These are phyloP conservation scores for Stegodyphus dumicola DNA, from an alignment of 1,140 invertebrate genomes.

Conservation along the genomic window DNA sequence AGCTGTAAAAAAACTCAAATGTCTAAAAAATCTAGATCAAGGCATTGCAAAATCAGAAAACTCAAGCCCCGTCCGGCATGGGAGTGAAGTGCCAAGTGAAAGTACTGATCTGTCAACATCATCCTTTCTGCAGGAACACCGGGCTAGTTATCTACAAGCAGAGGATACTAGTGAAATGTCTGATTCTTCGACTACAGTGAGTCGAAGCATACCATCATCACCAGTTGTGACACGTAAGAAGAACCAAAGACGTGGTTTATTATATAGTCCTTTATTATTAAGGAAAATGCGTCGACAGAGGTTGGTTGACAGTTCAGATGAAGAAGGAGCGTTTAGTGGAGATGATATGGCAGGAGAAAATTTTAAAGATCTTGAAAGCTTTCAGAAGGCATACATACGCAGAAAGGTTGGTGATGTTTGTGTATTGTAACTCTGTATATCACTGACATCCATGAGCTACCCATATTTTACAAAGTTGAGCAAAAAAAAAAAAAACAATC, in stretches of 20 bases:
- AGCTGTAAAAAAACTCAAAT: not conserved
- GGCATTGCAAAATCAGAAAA: slow-evolving; percentile 44
- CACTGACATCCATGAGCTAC: no score
- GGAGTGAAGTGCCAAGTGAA: slow-evolving; percentile 56
- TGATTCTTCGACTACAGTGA: slow-evolving; percentile 39
- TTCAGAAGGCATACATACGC: slow-evolving; percentile 92
- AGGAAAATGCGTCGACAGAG: slow-evolving; percentile 63
- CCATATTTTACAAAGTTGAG: no score
- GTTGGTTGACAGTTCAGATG: slow-evolving; percentile 84
- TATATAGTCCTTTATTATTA: slow-evolving; percentile 64
- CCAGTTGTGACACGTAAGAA: slow-evolving; percentile 54
- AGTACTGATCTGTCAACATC: slow-evolving; percentile 16
- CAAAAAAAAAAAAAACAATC: no score
- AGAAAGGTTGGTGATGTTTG: slow-evolving; percentile 70
- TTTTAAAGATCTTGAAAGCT: slow-evolving; percentile 90
- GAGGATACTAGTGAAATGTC: slow-evolving; percentile 44
- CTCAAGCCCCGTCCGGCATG: slow-evolving; percentile 50
- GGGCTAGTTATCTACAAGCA: slow-evolving; percentile 54
- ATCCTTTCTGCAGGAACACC: slow-evolving; percentile 56
- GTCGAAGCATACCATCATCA: slow-evolving; percentile 56
- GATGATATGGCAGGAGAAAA: slow-evolving; percentile 70
- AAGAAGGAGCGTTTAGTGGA: slow-evolving; percentile 72
- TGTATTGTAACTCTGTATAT: no score
- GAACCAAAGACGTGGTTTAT: slow-evolving; percentile 58
- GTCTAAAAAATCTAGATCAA: slow-evolving; percentile 11